Percentiles rank a stretch among this genome's conserved stretches.
These are phyloP conservation scores for Tupaia tana DNA, from an alignment of 2,113 vertebrate species.

Conservation along the genomic window DNA sequence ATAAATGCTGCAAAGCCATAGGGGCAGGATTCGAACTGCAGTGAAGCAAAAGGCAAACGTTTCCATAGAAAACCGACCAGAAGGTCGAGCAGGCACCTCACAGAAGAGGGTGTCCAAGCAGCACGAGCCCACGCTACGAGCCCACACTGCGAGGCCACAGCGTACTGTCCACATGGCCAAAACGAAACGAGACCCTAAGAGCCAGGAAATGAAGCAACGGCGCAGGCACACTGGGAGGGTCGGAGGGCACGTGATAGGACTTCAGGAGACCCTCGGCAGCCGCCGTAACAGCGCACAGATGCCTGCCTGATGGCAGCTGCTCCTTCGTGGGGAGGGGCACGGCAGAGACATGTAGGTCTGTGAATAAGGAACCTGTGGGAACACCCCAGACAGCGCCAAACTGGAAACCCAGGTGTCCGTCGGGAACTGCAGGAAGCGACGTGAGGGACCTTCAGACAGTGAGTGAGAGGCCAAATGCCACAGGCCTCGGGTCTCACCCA, in stretches of 20 bases:
- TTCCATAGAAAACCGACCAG: background rate
- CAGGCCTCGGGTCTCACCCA: background rate
- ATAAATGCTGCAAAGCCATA: background rate
- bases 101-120: background rate
- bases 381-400: background rate
- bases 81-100: background rate
- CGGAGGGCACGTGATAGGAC: background rate
- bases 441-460: rapidly evolving
- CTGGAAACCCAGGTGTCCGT: background rate
- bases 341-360: background rate
- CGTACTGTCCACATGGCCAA: background rate
- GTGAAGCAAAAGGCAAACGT: background rate
- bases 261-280: background rate
- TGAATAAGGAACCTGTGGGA: background rate
- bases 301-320: too few species aligned
- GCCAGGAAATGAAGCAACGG: rapidly evolving
- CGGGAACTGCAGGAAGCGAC: background rate
- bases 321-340: background rate
- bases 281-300: background rate
- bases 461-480: too few species aligned
- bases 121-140: too few species aligned
- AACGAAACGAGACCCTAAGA: background rate
- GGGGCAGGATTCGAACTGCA: too few species aligned
- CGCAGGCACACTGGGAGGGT: rapidly evolving
- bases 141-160: rapidly evolving